A percentile compares a stretch with the other conserved stretches of the same genome.
Conservation (phyloP, 2,113 vertebrate species). For the Benitochromis conjunctus region DNA sequence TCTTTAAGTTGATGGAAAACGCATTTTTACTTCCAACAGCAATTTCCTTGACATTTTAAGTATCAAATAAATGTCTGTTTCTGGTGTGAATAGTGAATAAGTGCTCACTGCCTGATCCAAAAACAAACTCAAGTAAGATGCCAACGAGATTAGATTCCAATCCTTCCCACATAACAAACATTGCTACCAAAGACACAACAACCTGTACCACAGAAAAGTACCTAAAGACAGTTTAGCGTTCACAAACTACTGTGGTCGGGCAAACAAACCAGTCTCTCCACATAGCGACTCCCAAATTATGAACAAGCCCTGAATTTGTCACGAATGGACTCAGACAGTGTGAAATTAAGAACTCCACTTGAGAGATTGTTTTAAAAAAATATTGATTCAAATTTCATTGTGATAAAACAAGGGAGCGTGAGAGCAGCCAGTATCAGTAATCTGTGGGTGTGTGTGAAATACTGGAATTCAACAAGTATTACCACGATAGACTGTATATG, state of each 20-base stretch:
- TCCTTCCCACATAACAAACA: neutral
- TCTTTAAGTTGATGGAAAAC: neutral
- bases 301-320: slow-evolving; percentile 12
- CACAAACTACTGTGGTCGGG: neutral
- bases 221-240: neutral
- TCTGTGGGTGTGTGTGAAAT: neutral
- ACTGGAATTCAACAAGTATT: neutral
- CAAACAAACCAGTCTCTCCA: neutral
- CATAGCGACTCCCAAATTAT: neutral
- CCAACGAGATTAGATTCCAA: neutral
- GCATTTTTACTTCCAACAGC: neutral
- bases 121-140: neutral
- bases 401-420: neutral
- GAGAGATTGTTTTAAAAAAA: neutral
- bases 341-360: slow-evolving; percentile 26
- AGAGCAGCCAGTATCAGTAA: neutral
- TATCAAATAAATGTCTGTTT: neutral
- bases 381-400: neutral
- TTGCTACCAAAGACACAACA: neutral
- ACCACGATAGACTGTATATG: neutral
- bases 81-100: neutral
- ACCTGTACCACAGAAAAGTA: neutral
- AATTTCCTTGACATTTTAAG: neutral
- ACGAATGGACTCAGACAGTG: slow-evolving; percentile 33
- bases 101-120: neutral